Conservation (phyloP, 2,797 vertebrate genomes). For the Molossus alvarezi region DNA sequence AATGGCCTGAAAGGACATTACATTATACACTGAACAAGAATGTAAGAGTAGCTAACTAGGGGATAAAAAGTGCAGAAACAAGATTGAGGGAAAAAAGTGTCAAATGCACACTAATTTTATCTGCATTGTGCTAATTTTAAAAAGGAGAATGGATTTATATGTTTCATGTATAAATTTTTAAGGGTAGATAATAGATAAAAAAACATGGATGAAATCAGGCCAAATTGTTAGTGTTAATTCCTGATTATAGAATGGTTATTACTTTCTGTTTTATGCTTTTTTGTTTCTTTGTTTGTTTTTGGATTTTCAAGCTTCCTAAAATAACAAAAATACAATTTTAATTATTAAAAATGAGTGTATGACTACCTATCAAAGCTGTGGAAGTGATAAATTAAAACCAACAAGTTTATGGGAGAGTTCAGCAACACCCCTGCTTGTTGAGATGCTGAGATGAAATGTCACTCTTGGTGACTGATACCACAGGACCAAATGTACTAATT, state of each 20-base stretch:
- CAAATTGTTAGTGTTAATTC: not conserved
- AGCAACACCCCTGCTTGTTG: not conserved
- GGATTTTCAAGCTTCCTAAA: slow-evolving; percentile 40
- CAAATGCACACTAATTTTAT: not conserved
- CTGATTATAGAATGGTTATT: not conserved
- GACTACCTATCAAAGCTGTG: not conserved
- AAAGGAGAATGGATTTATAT: not conserved
- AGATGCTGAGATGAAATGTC: not conserved
- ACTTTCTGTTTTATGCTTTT: not conserved
- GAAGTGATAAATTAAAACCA: slow-evolving; percentile 26
- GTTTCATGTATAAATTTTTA: not conserved
- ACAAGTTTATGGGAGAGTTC: not conserved
- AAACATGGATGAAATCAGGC: not conserved
- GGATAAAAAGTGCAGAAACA: not conserved
- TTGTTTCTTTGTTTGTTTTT: not conserved
- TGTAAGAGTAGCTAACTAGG: not conserved
- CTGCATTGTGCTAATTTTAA: slow-evolving; percentile 7
- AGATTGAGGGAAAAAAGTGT: not conserved
- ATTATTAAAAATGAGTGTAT: not conserved
- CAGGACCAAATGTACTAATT: not conserved
- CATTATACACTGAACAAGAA: not conserved
- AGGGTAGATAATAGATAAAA: not conserved
- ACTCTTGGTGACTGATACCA: not conserved
- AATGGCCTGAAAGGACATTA: not conserved
- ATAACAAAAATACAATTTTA: slow-evolving; percentile 41